phyloP scores from a whole-genome alignment of 1,140 invertebrate genomes.

The Euwallacea similis region DNA sequence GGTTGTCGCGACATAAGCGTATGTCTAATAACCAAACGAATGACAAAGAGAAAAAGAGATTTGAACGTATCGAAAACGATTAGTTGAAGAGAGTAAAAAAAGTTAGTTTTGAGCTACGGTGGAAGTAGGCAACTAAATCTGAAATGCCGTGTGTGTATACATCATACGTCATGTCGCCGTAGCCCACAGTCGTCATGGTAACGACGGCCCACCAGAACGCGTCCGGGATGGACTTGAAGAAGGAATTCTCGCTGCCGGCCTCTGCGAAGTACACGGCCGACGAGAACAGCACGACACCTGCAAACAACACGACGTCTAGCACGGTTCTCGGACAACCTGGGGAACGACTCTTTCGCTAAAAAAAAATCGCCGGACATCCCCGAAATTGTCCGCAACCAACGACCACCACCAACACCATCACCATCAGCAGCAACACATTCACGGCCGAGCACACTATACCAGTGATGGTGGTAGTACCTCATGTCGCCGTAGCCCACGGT shows the following conservation, averaged over 20 bases:
- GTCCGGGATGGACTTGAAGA: constrained; percentile 98
- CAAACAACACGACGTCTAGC: constrained; percentile 61
- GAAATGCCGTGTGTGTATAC: constrained; percentile 63
- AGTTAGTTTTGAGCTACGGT: constrained; percentile 19
- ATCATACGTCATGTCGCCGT: constrained; percentile 99
- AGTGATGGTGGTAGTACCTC: constrained; percentile 65
- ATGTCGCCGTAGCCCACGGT: constrained; percentile 98
- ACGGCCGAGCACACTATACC: neutral
- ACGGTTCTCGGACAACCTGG: constrained; percentile 27
- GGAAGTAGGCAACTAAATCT: constrained; percentile 59
- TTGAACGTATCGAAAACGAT: no score
- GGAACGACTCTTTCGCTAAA: neutral
- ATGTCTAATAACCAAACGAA: neutral
- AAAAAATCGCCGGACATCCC: constrained; percentile 1
- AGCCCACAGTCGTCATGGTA: constrained; percentile 99
- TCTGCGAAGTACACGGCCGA: constrained; percentile 99
- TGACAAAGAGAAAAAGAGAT: constrained; percentile 12
- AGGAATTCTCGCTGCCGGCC: constrained; percentile 94
- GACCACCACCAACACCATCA: constrained; percentile 10
- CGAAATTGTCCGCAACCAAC: constrained; percentile 1
- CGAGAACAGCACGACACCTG: constrained; percentile 99
- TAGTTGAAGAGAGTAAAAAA: no score
- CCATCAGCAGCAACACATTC: constrained; percentile 8
- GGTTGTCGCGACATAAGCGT: neutral
- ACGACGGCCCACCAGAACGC: constrained; percentile 99